Base-by-base conservation (phyloP, 2,113 vertebrate species). In the Nesoenas mayeri region DNA sequence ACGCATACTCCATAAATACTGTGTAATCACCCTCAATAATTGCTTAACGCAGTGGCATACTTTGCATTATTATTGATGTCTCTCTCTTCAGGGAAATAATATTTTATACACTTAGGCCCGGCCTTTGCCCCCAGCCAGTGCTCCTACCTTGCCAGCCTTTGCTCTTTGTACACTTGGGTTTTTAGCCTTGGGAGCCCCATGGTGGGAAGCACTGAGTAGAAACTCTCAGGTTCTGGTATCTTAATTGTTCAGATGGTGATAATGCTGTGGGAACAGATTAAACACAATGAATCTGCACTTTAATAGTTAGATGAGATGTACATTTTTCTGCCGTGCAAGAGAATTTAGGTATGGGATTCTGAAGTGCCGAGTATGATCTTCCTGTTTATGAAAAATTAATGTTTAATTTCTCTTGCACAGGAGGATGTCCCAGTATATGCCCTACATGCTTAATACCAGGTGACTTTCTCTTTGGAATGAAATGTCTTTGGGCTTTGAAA, bases 61-160 rank as follows among this genome's bases (percentile, higher is more conserved):
- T 89, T 88, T 31, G n/a, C 16, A 12, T 94, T 66, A 14, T 70
- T 96, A 56, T 18, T 67, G 80, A 73, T 75, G 60, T 58, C 66
- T 64, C 10, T 5, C 21, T 56, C 73, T 95, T 95, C 44, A 93
- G 58, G 57, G 50, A 71, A 89, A 44, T 70, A 4, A 9, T 24
- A 21, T 38, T 85, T 85, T 56, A 21, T 79, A 70, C 89, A 48
- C 34, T 61, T 10, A 38, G 65, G 29, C 58, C 51, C 38, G 72
- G 34, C 40, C 70, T 88, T 71, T 57, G 58, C 26, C 85, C 56
- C 44, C 66, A 95, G 65, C 69, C 60, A 69, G 56, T 40, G 72
- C 67, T 88, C 56, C 16, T n/a, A 36, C 60, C 54, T 82, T 67
- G 28, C 38, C 48, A 60, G 40, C 80, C 64, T 91, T 60, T 87